phyloP scores from a whole-genome alignment of 1,140 invertebrate genomes.

The Lepidurus arcticus region DNA sequence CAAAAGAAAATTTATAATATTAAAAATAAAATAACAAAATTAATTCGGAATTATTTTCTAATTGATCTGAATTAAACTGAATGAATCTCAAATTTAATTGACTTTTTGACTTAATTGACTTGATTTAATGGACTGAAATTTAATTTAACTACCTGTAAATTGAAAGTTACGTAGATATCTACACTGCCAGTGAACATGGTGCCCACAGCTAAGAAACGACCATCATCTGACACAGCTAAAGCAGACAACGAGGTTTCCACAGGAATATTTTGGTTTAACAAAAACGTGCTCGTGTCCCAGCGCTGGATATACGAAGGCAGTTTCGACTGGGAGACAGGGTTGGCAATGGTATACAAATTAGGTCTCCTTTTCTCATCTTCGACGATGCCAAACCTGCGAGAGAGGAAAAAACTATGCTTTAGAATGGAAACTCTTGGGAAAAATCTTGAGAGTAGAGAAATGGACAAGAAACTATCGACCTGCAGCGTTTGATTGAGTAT shows the following conservation, averaged over 20 bases:
- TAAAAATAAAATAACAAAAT: background rate
- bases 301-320: conserved; percentile 50
- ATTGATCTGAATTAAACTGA: background rate
- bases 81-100: conserved; percentile 12
- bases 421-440: conserved; percentile 22
- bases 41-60: too few relatives aligned
- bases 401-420: conserved; percentile 36
- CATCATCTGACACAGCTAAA: conserved; percentile 81
- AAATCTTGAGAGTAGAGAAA: background rate
- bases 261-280: conserved; percentile 46
- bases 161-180: conserved; percentile 84
- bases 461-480: conserved; percentile 46
- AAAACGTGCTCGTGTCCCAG: conserved; percentile 58
- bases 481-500: conserved; percentile 76
- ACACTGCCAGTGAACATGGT: conserved; percentile 88
- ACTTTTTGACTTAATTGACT: too few relatives aligned
- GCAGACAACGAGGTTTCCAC: conserved; percentile 56
- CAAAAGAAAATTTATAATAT: conserved; percentile 27
- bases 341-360: conserved; percentile 73
- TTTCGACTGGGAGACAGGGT: conserved; percentile 64
- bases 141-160: conserved; percentile 62
- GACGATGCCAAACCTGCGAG: conserved; percentile 59
- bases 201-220: conserved; percentile 81
- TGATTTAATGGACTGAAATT: too few relatives aligned
- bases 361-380: conserved; percentile 58